Evolutionary conservation across 2,113 vertebrate genomes (phyloP).

Genomic region (Labeo rohita): DNA sequence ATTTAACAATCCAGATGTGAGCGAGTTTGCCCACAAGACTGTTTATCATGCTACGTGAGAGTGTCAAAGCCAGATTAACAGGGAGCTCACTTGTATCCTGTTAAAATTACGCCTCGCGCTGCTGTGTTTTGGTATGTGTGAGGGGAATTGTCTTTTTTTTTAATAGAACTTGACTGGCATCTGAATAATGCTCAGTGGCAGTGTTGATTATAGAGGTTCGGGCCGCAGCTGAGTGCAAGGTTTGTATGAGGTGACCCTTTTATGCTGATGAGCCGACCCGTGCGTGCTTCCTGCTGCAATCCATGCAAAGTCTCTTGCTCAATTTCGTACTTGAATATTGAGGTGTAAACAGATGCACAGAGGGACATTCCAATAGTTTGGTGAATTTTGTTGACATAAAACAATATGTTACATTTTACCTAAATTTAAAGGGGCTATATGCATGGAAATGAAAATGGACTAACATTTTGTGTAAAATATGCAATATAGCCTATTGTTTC

Average conservation of each 20-base stretch:
- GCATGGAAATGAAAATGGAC: no score
- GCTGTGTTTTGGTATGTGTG: background rate
- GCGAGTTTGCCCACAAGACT: background rate
- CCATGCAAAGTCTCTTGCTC: background rate
- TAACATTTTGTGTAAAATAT: no score
- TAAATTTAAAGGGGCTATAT: no score
- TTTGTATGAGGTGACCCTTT: background rate
- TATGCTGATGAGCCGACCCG: background rate
- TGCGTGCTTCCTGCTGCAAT: background rate
- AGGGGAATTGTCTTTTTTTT: background rate
- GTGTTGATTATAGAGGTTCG: slow-evolving; percentile 5
- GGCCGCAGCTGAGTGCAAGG: background rate
- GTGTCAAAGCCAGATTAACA: background rate
- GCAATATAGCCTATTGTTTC: no score
- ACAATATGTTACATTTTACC: no score
- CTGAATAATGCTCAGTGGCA: background rate
- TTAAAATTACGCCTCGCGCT: background rate
- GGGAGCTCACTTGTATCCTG: background rate
- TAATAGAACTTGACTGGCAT: background rate
- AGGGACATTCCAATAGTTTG: background rate
- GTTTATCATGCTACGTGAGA: background rate
- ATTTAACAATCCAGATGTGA: slow-evolving; percentile 35
- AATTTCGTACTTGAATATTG: background rate
- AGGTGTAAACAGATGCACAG: background rate
- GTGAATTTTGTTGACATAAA: background rate